Evolutionary conservation across 2,888 invertebrate species (phyloP), one percentile per base, ranked within the genome.

Genomic region (Acrobasis consociella): DNA sequence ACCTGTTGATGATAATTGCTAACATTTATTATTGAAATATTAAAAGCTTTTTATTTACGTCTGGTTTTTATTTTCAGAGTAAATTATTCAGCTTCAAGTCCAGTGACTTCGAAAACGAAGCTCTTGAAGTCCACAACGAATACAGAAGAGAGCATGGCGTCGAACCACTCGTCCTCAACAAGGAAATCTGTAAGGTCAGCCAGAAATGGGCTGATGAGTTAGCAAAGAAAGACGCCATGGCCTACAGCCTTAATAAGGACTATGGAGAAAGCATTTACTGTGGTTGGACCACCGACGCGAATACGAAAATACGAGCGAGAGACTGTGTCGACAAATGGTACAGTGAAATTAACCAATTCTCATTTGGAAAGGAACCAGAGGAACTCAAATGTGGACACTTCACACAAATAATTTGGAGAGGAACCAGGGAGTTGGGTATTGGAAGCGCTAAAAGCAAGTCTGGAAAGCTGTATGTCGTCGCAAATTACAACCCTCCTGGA

Each of bases 401-500:
- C 73, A 96, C 96, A 0, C 97, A 97, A 91, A 94, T 97, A 0
- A 93, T 97, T n/a, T 97, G 97, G 97, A 96, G 95, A 79, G 94
- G 93, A 42, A 95, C 95, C 5, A 94, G 88, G 70, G 95, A 96
- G 76, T 84, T 97, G 65, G 97, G 97, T 0, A 94, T 97, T 2
- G 97, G 96, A 0, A 94, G 94, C 76, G 96, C 96, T 5, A 95
- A 95, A 73, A 95, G 95, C 72, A 95, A 95, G 72, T 94, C 95
- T 61, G 97, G 97, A 0, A 96, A 96, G 80, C 94, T 96, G 1
- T 96, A 96, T 73, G 96, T 98, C 0, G 97, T 98, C 0, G 96
- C 96, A 60, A 97, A 97, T 82, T 97, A 97, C 77, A 94, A 94
- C 76, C 97, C 97, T 0, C 95, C 97, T 1, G 97, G 97, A 13